Evolutionary conservation across 2,113 vertebrate species (phyloP), one percentile per base, ranked within the genome.

Genomic region (Vireo altiloquus): DNA sequence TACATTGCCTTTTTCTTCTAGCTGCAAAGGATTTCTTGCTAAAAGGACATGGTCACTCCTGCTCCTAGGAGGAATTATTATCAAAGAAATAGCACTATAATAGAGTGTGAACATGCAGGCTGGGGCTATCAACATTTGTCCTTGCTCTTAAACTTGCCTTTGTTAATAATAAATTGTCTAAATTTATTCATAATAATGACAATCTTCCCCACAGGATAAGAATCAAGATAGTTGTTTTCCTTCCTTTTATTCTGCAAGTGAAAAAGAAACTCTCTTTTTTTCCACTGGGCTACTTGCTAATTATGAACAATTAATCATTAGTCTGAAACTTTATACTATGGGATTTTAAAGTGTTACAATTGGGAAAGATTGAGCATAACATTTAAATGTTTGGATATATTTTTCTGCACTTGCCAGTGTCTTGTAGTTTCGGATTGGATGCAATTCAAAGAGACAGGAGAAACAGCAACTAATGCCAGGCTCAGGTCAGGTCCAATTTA

Each of bases 401-500:
- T 74, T 82, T 93, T 81, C 40, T 65, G 47, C 60, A 75, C 50
- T 87, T 94, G 33, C 57, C 52, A 96, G 24, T 25, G 47, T 75
- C 78, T 82, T 24, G 16, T 63, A 97, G 46, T 61, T 96, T 94
- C 66, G 44, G 95, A 90, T 47, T 97, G 94, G 85, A 97, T 91
- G 66, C 19, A 82, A 95, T 93, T 97, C 86, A 97, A 97, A 94
- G 93, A 82, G 57, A 95, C 52, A 72, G 82, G 78, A 96, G 54
- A 69, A 91, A 95, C 60, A 96, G 65, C 59, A 92, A 92, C 89
- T 91, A 97, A 95, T 97, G 35, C 80, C 95, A 98, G 88, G 85
- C 81, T 78, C 56, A 92, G 93, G 85, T 96, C 65, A 92, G 37
- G 78, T 92, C 77, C 68, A 88, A 94, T 90, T 95, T 95, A 49